Conservation (phyloP, 2,888 invertebrate species). For the Sipha maydis region DNA sequence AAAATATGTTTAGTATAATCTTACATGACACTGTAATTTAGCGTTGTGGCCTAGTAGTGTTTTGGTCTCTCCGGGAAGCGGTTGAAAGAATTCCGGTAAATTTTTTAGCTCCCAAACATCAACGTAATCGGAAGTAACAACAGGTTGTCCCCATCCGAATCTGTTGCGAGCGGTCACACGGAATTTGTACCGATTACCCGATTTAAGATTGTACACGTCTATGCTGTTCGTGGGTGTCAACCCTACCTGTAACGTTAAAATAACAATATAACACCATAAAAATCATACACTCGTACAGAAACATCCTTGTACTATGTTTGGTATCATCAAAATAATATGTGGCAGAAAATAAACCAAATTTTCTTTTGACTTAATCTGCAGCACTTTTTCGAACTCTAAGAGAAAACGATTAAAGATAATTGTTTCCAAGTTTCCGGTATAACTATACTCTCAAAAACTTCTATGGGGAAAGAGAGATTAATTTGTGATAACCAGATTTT, state of each 20-base stretch:
- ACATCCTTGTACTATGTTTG: too few relatives aligned
- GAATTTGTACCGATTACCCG: constrained; percentile 85
- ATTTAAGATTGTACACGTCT: constrained; percentile 84
- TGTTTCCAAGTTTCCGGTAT: too few relatives aligned
- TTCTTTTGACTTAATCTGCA: too few relatives aligned
- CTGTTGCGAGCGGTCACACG: constrained; percentile 88
- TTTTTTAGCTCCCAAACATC: constrained; percentile 76
- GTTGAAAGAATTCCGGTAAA: constrained; percentile 81
- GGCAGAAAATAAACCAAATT: too few relatives aligned
- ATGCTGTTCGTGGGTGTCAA: constrained; percentile 82
- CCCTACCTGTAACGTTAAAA: constrained; percentile 71
- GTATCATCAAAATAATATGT: too few relatives aligned
- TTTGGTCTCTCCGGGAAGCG: constrained; percentile 81
- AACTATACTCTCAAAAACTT: too few relatives aligned
- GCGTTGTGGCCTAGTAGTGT: constrained; percentile 77
- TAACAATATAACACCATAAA: not conserved
- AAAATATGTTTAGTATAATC: constrained; percentile 64
- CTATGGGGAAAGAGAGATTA: too few relatives aligned
- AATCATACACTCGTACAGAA: too few relatives aligned
- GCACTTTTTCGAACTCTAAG: too few relatives aligned
- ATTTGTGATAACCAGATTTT: too few relatives aligned
- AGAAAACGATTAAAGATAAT: too few relatives aligned
- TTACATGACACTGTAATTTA: constrained; percentile 78
- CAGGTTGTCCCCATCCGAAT: constrained; percentile 88
- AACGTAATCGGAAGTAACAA: constrained; percentile 75